Percentiles rank a stretch among this genome's conserved stretches.
Conservation (phyloP, 2,797 vertebrate genomes). For the Phoebastria nigripes region DNA sequence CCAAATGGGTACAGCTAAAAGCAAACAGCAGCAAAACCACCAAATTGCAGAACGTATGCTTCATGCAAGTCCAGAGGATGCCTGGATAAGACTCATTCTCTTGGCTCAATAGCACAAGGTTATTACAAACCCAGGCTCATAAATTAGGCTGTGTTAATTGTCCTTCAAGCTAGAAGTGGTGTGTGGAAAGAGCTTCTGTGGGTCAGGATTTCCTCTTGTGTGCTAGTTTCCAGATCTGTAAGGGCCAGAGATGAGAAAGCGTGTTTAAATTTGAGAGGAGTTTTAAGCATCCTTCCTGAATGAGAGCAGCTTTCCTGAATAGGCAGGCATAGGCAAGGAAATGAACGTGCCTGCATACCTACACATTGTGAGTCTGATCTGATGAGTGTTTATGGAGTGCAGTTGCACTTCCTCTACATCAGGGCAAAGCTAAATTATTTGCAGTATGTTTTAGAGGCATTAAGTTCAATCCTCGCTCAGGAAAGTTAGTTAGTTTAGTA, state of each 20-base stretch:
- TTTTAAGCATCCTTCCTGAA: neutral
- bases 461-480: neutral
- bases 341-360: neutral
- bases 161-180: neutral
- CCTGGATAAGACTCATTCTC: neutral
- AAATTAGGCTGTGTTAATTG: neutral
- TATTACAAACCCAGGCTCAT: neutral
- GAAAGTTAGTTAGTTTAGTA: neutral
- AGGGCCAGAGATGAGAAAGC: neutral
- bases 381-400: neutral
- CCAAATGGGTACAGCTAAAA: neutral
- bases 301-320: neutral
- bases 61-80: neutral
- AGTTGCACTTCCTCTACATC: neutral
- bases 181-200: neutral
- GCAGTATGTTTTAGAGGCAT: neutral
- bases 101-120: neutral
- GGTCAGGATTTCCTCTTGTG: neutral
- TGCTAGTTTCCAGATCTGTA: neutral
- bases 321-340: neutral
- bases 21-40: neutral
- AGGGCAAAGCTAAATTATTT: neutral
- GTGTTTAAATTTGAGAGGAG: neutral
- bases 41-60: neutral
- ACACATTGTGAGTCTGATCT: neutral